Conservation (phyloP, 2,113 vertebrate genomes). For the Phycodurus eques region DNA sequence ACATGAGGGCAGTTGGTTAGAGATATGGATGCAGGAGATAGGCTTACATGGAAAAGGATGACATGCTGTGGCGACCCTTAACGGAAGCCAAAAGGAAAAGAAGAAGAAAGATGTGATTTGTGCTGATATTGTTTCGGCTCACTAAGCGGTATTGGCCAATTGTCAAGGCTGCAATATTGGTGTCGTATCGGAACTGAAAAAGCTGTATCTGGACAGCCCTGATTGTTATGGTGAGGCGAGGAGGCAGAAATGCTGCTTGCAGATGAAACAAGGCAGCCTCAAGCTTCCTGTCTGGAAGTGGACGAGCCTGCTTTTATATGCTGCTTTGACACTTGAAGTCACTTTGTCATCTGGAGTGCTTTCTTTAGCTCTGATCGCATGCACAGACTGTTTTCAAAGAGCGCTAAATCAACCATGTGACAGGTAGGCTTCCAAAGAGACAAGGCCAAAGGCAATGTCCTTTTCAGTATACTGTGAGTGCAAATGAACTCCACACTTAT, state of each 20-base stretch:
- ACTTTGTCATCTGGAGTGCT: constrained; percentile 57
- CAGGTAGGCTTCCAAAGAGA: constrained; percentile 64
- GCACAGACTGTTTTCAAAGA: constrained; percentile 54
- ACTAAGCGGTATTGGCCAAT: no score
- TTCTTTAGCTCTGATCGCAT: constrained; percentile 55
- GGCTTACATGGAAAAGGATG: no score
- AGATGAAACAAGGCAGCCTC: constrained; percentile 60
- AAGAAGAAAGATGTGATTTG: no score
- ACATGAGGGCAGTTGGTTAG: no score
- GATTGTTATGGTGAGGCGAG: constrained; percentile 45
- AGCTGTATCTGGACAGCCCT: neutral
- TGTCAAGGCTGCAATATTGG: no score
- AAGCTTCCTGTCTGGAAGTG: constrained; percentile 61
- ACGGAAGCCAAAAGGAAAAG: no score
- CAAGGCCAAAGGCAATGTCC: constrained; percentile 64
- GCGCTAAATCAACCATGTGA: constrained; percentile 58
- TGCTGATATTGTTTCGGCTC: no score
- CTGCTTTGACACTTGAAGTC: constrained; percentile 60
- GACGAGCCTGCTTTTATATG: constrained; percentile 55
- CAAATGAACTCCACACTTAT: constrained; percentile 12
- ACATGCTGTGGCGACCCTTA: no score
- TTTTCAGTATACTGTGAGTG: constrained; percentile 49
- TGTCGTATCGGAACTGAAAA: constrained; percentile 37
- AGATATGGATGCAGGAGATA: no score
- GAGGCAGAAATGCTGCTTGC: constrained; percentile 44